These are phyloP conservation scores for Stigmatopora argus DNA, from an alignment of 2,113 vertebrate species.

Conservation along the genomic window DNA sequence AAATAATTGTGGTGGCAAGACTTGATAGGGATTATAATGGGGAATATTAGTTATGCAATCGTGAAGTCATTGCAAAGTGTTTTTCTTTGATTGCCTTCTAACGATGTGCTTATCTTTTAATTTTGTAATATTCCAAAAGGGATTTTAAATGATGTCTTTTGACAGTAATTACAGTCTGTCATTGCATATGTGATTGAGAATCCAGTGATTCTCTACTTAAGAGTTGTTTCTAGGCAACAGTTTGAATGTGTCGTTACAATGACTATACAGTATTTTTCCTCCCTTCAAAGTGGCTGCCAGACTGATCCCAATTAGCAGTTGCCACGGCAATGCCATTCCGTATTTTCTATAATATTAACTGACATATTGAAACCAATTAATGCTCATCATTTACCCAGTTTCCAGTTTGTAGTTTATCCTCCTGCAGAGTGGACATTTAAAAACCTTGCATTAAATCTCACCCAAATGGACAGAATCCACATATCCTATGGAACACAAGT, in stretches of 20 bases:
- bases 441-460: neutral
- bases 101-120: neutral
- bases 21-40: neutral
- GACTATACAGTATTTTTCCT: slow-evolving; percentile 6
- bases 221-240: slow-evolving; percentile 53
- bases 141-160: neutral
- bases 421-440: neutral
- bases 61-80: slow-evolving; percentile 7
- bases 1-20: neutral
- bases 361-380: slow-evolving; percentile 37
- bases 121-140: neutral
- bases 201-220: neutral
- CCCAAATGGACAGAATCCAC: no score
- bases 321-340: slow-evolving; percentile 28
- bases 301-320: slow-evolving; percentile 37
- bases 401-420: neutral
- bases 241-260: slow-evolving; percentile 17
- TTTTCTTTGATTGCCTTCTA: neutral
- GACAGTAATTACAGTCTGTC: neutral
- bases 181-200: neutral
- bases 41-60: neutral
- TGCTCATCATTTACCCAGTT: slow-evolving; percentile 12
- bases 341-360: slow-evolving; percentile 21
- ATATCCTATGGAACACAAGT: no score
- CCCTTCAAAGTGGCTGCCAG: slow-evolving; percentile 41